Evolutionary conservation across 1,140 invertebrate species (phyloP), one percentile per base, ranked within the genome.

Genomic region (Melipona quadrifasciata): DNA sequence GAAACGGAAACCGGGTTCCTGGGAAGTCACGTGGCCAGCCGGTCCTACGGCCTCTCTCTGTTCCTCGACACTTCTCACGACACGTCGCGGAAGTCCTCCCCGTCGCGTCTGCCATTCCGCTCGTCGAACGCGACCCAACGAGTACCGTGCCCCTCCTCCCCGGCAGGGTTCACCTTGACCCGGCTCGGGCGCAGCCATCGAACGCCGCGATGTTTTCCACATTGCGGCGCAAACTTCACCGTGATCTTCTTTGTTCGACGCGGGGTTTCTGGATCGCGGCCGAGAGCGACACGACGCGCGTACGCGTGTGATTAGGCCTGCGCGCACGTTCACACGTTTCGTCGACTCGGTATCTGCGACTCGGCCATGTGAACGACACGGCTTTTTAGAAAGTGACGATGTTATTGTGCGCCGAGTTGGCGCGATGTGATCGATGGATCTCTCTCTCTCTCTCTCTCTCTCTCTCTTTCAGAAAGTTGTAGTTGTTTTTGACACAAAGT

Each of bases 61-160:
- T 77, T 84, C 84, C 64, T 82, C 87, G 86, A 64, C 75, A 73
- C 88, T 91, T 91, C 90, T 91, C 90, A 91, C 90, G 90, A 87
- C 81, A 82, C 84, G 84, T 71, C 70, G 39, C 79, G 82, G 57
- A 80, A 78, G 58, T 82, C 67, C 74, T 81, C 55, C 47, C 27
- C 58, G 61, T 31, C 39, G 53, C 21, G 31, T 67, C 39, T 81
- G 27, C 78, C 31, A 70, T 86, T 58, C 53, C 53, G 64, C 51
- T 34, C 4, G 51, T 34, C 57, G 57, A 76, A 39, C 57, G 57
- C 47, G 39, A 72, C 55, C 34, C 39, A 21, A 65, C 27, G 58
- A 2, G 8, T 39, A 47, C 39, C 27, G 80, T 77, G 82, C 57
- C 17, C 61, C 39, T 31, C 31, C n/a, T n/a, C n/a, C n/a, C n/a